phyloP scores from a whole-genome alignment of 2,797 vertebrate genomes.

The Trachurus trachurus region DNA sequence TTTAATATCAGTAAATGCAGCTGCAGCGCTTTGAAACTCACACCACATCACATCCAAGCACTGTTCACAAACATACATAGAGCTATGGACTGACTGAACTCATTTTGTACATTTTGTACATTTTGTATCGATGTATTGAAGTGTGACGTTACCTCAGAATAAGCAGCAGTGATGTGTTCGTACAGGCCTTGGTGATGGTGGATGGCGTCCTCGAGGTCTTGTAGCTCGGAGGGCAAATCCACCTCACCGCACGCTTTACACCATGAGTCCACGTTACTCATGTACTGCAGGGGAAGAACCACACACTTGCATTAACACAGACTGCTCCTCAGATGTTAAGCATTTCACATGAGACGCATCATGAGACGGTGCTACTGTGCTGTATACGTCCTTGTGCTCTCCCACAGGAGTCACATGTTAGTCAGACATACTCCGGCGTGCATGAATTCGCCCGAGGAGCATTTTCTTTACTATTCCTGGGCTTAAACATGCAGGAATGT shows the following conservation, averaged over 20 bases:
- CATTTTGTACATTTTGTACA: neutral
- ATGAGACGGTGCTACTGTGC: neutral
- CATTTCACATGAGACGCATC: neutral
- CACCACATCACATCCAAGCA: too few relatives aligned
- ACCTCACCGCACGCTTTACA: conserved; percentile 98
- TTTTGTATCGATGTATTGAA: too few relatives aligned
- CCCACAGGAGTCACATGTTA: conserved; percentile 40
- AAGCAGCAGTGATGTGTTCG: conserved; percentile 95
- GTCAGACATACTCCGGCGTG: conserved; percentile 25
- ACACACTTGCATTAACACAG: conserved; percentile 15
- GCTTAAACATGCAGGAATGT: conserved; percentile 27
- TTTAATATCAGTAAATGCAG: neutral
- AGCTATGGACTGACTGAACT: neutral
- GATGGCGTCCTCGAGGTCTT: conserved; percentile 97
- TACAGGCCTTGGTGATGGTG: conserved; percentile 98
- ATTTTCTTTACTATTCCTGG: conserved; percentile 14
- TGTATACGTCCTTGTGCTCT: conserved; percentile 25
- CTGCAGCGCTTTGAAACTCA: neutral
- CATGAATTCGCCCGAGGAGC: conserved; percentile 11
- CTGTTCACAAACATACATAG: neutral
- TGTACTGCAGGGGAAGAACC: conserved; percentile 86
- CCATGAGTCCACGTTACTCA: conserved; percentile 98
- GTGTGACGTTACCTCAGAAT: conserved; percentile 90
- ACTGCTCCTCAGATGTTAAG: neutral
- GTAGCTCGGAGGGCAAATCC: conserved; percentile 96